phyloP scores from a whole-genome alignment of 2,888 invertebrate species.

The Drosophila melanosoma region DNA sequence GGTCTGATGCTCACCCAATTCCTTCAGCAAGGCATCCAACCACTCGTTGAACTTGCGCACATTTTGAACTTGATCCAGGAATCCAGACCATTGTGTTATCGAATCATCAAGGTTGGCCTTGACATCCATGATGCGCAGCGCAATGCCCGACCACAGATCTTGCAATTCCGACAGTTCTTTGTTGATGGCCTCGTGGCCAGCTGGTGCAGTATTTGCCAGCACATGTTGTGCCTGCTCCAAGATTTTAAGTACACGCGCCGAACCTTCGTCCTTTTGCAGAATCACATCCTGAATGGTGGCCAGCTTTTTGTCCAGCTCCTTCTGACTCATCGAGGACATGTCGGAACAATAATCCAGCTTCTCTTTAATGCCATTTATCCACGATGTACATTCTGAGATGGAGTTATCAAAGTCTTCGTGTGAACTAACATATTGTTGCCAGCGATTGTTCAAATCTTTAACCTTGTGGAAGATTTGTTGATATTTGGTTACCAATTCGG shows the following conservation, averaged over 20 bases:
- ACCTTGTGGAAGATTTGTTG: conserved; percentile 95
- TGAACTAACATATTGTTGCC: conserved; percentile 95
- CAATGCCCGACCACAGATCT: conserved; percentile 95
- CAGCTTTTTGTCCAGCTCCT: conserved; percentile 93
- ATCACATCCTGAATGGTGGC: conserved; percentile 94
- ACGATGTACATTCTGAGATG: conserved; percentile 91
- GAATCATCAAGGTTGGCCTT: conserved; percentile 95
- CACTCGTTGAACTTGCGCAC: conserved; percentile 93
- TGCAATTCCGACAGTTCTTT: conserved; percentile 92
- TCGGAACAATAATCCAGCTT: conserved; percentile 95
- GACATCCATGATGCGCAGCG: conserved; percentile 95
- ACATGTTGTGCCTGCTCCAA: conserved; percentile 97
- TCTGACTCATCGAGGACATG: conserved; percentile 91
- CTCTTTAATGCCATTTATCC: conserved; percentile 93
- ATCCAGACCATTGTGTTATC: conserved; percentile 95
- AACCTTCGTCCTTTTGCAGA: conserved; percentile 96
- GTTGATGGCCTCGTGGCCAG: conserved; percentile 95
- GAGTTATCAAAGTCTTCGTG: conserved; percentile 95
- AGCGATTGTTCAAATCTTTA: conserved; percentile 95
- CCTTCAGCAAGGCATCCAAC: conserved; percentile 90
- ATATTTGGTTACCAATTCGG: conserved; percentile 96
- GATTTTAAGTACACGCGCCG: conserved; percentile 93
- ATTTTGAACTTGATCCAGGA: conserved; percentile 94
- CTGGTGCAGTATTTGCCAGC: conserved; percentile 94
- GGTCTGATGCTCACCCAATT: conserved; percentile 90